Conservation (phyloP, 1,140 invertebrate genomes). For the Drosophila bocqueti region DNA sequence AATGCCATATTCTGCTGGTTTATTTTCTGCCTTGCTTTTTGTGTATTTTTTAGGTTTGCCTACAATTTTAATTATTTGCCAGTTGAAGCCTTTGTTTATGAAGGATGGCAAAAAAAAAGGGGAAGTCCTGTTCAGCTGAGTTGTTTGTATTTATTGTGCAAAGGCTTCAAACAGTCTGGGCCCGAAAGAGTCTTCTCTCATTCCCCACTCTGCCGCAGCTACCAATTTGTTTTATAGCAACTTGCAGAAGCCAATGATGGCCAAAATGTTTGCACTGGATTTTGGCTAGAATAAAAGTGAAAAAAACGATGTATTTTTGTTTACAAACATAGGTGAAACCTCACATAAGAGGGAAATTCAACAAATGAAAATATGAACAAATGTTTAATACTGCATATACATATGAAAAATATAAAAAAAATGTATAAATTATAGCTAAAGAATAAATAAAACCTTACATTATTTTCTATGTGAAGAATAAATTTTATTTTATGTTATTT, state of each 20-base stretch:
- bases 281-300: slow-evolving; percentile 46
- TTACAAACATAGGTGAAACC: background rate
- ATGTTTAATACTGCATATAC: background rate
- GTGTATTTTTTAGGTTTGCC: slow-evolving; percentile 52
- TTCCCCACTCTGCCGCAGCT: background rate
- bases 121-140: slow-evolving; percentile 22
- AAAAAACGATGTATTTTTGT: slow-evolving; percentile 9
- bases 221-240: slow-evolving; percentile 4
- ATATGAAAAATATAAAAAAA: background rate
- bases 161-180: slow-evolving; percentile 28
- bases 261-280: slow-evolving; percentile 8
- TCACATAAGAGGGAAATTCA: background rate
- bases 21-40: slow-evolving; percentile 48
- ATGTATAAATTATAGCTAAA: too few species aligned
- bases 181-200: background rate
- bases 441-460: too few species aligned
- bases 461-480: background rate
- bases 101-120: slow-evolving; percentile 2
- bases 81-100: slow-evolving; percentile 46
- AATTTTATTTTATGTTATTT: background rate
- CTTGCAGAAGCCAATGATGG: slow-evolving; percentile 30
- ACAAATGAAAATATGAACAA: background rate
- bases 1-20: slow-evolving; percentile 56
- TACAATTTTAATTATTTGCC: slow-evolving; percentile 76
- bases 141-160: slow-evolving; percentile 48